phyloP scores from a whole-genome alignment of 2,797 vertebrate genomes.

The Myotis vivesi region DNA sequence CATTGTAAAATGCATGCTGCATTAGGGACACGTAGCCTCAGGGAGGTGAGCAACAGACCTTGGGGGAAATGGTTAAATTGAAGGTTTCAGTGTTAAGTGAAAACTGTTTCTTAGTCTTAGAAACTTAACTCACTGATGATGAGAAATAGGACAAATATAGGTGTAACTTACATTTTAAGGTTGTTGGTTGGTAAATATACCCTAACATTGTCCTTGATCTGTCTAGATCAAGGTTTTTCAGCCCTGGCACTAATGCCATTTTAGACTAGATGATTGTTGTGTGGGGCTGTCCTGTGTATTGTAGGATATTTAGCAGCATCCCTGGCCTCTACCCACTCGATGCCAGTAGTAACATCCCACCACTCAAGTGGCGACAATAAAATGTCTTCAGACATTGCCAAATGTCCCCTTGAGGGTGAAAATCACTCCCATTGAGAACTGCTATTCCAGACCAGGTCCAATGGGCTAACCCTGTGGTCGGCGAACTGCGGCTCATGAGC shows the following conservation, averaged over 20 bases:
- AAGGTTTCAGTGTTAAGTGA: background rate
- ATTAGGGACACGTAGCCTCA: background rate
- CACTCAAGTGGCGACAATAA: background rate
- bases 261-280: background rate
- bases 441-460: background rate
- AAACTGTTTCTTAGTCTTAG: slow-evolving; percentile 10
- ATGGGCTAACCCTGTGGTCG: background rate
- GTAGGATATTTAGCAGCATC: background rate
- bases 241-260: background rate
- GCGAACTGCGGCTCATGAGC: too few relatives aligned
- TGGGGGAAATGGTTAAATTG: background rate
- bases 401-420: background rate
- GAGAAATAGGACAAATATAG: background rate
- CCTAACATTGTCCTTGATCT: background rate
- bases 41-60: background rate
- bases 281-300: background rate
- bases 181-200: background rate
- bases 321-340: background rate
- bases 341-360: background rate
- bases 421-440: background rate
- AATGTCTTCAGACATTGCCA: background rate
- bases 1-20: background rate
- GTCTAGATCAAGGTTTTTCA: background rate
- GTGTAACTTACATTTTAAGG: background rate
- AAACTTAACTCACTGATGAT: slow-evolving; percentile 6